Evolutionary conservation across 2,888 invertebrate genomes (phyloP).

Genomic region (Lypha dubia): DNA sequence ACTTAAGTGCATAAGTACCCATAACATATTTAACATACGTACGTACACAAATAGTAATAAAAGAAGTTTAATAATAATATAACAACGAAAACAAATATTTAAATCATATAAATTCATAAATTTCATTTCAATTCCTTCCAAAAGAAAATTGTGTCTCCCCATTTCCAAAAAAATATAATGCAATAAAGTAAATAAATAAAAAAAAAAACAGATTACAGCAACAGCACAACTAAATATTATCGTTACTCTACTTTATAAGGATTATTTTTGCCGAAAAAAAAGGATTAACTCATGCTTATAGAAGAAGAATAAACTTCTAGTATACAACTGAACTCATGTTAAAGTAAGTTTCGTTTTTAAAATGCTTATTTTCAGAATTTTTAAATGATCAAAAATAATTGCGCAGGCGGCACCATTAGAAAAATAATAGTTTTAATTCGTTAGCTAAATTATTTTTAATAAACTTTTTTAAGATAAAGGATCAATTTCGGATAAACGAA

Average conservation of each 20-base stretch:
- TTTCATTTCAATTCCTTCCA: neutral
- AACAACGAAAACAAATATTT: neutral
- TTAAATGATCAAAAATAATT: too few species aligned
- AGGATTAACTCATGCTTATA: conserved; percentile 68
- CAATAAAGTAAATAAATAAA: conserved; percentile 23
- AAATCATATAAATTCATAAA: conserved; percentile 46
- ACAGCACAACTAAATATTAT: conserved; percentile 19
- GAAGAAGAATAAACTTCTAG: conserved; percentile 55
- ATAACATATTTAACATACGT: neutral
- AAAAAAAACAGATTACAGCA: too few species aligned
- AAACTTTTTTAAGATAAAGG: too few species aligned
- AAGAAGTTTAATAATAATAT: neutral
- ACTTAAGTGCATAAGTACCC: conserved; percentile 41
- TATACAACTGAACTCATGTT: conserved; percentile 58
- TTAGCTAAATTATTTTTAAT: too few species aligned
- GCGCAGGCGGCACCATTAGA: too few species aligned
- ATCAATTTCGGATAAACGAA: too few species aligned
- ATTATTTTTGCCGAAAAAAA: conserved; percentile 45
- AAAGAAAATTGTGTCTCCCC: neutral
- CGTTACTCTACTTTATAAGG: conserved; percentile 12
- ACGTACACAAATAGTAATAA: conserved; percentile 33
- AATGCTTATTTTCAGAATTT: neutral
- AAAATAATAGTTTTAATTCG: too few species aligned
- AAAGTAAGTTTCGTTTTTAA: conserved; percentile 52
- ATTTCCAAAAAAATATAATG: conserved; percentile 36